A percentile compares a stretch with the other conserved stretches of the same genome.
Evolutionary conservation across 2,888 invertebrate species (phyloP).

Genomic region (Eupithecia inturbata): DNA sequence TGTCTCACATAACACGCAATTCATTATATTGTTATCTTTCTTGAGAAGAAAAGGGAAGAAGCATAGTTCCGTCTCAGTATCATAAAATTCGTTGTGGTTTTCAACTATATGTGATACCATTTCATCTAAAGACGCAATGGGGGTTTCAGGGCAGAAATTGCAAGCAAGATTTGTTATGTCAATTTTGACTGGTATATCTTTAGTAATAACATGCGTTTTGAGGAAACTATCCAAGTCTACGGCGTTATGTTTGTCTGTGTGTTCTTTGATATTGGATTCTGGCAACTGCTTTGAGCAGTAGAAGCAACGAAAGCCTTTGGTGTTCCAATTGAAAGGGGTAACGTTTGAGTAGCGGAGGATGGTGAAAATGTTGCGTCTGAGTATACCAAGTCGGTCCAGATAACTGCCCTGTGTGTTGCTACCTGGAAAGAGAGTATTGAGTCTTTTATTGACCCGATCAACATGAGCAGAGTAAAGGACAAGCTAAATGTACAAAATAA

Average conservation of each 20-base stretch:
- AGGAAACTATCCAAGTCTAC: conserved; percentile 58
- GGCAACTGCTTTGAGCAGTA: conserved; percentile 65
- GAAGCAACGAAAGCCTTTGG: conserved; percentile 68
- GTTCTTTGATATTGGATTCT: conserved; percentile 63
- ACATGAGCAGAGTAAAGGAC: background rate
- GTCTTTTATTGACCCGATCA: conserved; percentile 45
- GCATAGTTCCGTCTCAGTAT: conserved; percentile 54
- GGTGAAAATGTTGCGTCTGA: conserved; percentile 61
- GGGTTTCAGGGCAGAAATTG: conserved; percentile 53
- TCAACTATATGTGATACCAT: conserved; percentile 58
- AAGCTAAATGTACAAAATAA: background rate
- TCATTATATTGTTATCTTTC: conserved; percentile 51
- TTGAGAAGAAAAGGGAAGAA: conserved; percentile 65
- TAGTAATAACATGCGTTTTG: conserved; percentile 60
- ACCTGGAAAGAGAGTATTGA: conserved; percentile 66
- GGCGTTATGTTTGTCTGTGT: conserved; percentile 55
- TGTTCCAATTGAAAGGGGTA: conserved; percentile 69
- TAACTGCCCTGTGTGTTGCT: conserved; percentile 49
- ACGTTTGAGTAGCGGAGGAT: conserved; percentile 66
- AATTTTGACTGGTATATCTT: conserved; percentile 71
- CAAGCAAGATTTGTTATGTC: conserved; percentile 63
- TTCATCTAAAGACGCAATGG: conserved; percentile 54
- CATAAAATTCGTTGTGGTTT: conserved; percentile 58
- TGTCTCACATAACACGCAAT: conserved; percentile 61
- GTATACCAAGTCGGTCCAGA: conserved; percentile 58